Conservation (phyloP, 2,113 vertebrate genomes). For the Rhabdornis inornatus region DNA sequence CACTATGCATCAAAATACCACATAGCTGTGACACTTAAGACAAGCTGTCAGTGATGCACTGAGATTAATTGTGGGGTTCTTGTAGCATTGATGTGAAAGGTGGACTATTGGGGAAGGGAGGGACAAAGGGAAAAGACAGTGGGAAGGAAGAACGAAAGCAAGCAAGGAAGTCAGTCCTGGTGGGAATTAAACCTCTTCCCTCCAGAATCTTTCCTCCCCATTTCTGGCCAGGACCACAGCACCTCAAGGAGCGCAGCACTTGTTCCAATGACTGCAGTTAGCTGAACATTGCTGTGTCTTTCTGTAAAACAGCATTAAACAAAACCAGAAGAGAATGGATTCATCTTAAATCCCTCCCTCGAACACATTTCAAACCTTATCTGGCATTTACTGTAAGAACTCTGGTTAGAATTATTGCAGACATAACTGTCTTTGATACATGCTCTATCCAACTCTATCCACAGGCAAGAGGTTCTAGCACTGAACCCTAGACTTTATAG, state of each 20-base stretch:
- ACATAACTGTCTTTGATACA: background rate
- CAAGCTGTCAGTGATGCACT: background rate
- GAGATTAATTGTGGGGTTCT: background rate
- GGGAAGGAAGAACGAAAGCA: background rate
- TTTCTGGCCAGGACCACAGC: background rate
- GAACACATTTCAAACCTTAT: background rate
- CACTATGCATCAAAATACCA: background rate
- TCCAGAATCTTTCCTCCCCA: background rate
- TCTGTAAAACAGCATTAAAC: background rate
- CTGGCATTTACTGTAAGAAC: background rate
- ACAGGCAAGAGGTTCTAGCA: background rate
- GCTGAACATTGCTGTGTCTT: background rate
- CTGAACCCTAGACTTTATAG: background rate
- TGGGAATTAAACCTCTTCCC: background rate
- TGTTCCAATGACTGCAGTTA: background rate
- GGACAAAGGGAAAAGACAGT: background rate
- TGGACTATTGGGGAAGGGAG: background rate
- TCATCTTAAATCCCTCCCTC: background rate
- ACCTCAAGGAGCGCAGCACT: fast-evolving
- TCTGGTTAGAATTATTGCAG: background rate
- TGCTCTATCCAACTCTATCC: background rate
- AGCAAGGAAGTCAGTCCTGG: background rate
- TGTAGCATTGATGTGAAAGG: background rate
- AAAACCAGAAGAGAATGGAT: background rate
- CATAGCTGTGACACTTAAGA: background rate